A percentile compares a stretch with the other conserved stretches of the same genome.
Evolutionary conservation across 2,797 vertebrate genomes (phyloP).

Genomic region (Leontocebus nigricollis): DNA sequence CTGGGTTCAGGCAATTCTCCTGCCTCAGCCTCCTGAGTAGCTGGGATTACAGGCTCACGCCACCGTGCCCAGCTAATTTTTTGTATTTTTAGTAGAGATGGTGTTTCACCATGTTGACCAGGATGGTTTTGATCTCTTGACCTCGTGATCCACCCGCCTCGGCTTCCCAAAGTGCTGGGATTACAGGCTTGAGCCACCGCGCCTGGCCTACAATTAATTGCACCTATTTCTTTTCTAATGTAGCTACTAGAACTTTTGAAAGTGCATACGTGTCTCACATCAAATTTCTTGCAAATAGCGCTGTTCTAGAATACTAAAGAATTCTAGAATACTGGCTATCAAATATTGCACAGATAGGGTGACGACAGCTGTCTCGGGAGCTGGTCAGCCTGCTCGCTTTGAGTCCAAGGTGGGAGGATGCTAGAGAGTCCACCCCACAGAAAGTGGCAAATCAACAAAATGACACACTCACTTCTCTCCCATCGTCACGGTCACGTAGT

Average conservation of each 20-base stretch:
- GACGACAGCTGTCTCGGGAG: accelerated
- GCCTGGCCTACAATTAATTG: background rate
- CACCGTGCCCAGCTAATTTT: too few species aligned
- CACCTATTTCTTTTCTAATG: background rate
- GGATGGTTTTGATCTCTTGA: too few species aligned
- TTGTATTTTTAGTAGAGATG: too few species aligned
- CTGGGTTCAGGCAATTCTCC: too few species aligned
- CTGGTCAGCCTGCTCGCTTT: background rate
- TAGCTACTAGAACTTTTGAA: background rate
- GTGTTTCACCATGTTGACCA: too few species aligned
- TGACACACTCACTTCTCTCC: conserved; percentile 91
- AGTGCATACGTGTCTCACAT: accelerated
- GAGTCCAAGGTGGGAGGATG: accelerated
- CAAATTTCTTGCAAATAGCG: accelerated
- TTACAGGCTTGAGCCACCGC: too few species aligned
- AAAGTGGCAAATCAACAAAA: background rate
- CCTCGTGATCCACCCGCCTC: too few species aligned
- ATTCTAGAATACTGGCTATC: background rate
- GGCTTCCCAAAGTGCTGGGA: too few species aligned
- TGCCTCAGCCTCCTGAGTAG: too few species aligned
- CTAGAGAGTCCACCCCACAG: background rate
- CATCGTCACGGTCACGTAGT: conserved; percentile 93
- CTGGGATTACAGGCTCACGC: too few species aligned
- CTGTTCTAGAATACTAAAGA: background rate
- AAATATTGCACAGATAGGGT: background rate